Conservation (phyloP, 2,888 invertebrate genomes). For the Timandra comae region DNA sequence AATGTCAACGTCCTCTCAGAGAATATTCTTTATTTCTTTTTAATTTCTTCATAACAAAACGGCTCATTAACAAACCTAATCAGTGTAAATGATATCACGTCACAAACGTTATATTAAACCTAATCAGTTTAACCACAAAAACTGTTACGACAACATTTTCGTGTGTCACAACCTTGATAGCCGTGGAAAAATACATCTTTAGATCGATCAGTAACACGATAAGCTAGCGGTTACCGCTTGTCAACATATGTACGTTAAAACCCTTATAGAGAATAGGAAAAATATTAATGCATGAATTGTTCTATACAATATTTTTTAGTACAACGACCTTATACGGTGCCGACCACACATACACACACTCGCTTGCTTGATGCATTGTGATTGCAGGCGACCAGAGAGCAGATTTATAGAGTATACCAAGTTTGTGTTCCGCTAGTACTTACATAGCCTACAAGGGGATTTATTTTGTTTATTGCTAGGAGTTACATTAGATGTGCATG, state of each 20-base stretch:
- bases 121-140: too few relatives aligned
- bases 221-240: too few relatives aligned
- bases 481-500: slow-evolving; percentile 8
- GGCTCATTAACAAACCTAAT: too few relatives aligned
- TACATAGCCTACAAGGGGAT: slow-evolving; percentile 37
- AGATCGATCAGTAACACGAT: too few relatives aligned
- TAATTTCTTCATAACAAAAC: too few relatives aligned
- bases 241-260: slow-evolving; percentile 24
- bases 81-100: too few relatives aligned
- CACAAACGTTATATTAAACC: too few relatives aligned
- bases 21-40: too few relatives aligned
- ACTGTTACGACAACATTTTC: too few relatives aligned
- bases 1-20: too few relatives aligned
- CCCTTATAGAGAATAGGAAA: slow-evolving; percentile 28
- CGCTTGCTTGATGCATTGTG: slow-evolving; percentile 39
- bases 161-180: too few relatives aligned
- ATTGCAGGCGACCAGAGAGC: slow-evolving; percentile 28
- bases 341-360: slow-evolving; percentile 41
- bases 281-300: slow-evolving; percentile 27
- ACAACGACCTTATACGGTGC: slow-evolving; percentile 28
- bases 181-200: too few relatives aligned
- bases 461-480: slow-evolving; percentile 49
- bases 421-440: slow-evolving; percentile 36
- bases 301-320: slow-evolving; percentile 28
- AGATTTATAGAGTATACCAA: slow-evolving; percentile 43